A percentile compares a stretch with the other conserved stretches of the same genome.
Evolutionary conservation across 2,888 invertebrate species (phyloP).

Genomic region (Drosophila fungiperda): DNA sequence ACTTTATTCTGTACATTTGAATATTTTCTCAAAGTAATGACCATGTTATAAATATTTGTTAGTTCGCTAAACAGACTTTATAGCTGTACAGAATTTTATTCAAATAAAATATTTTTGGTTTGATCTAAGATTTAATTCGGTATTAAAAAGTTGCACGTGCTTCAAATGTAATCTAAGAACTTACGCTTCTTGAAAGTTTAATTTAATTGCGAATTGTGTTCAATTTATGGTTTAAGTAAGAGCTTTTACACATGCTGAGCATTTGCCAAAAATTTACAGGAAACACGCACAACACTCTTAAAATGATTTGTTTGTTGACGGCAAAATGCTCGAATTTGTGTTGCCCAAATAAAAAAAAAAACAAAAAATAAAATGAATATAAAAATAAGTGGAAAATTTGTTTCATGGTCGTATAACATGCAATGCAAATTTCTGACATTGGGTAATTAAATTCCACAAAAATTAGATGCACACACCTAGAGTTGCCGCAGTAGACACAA

Average conservation of each 20-base stretch:
- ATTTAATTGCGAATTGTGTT: neutral
- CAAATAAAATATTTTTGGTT: neutral
- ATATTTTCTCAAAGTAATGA: neutral
- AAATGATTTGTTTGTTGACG: slow-evolving; percentile 1
- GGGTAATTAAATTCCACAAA: slow-evolving; percentile 67
- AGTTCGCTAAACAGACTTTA: neutral
- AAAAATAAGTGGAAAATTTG: slow-evolving; percentile 14
- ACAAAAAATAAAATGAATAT: neutral
- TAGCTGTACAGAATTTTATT: neutral
- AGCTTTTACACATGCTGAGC: neutral
- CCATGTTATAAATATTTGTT: neutral
- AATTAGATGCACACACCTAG: slow-evolving; percentile 37
- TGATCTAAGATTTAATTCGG: neutral
- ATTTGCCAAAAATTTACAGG: slow-evolving; percentile 29
- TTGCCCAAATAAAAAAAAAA: neutral
- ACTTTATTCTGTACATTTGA: too few species aligned
- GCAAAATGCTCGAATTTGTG: neutral
- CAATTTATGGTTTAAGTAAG: neutral
- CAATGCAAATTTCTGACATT: slow-evolving; percentile 47
- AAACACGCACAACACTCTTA: neutral
- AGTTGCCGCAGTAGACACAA: neutral
- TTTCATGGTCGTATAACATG: slow-evolving; percentile 30
- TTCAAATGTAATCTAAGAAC: neutral
- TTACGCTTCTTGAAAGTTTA: neutral
- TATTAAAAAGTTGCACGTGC: neutral